Conservation (phyloP, 2,888 invertebrate species). For the Drosophila suboccidentalis region DNA sequence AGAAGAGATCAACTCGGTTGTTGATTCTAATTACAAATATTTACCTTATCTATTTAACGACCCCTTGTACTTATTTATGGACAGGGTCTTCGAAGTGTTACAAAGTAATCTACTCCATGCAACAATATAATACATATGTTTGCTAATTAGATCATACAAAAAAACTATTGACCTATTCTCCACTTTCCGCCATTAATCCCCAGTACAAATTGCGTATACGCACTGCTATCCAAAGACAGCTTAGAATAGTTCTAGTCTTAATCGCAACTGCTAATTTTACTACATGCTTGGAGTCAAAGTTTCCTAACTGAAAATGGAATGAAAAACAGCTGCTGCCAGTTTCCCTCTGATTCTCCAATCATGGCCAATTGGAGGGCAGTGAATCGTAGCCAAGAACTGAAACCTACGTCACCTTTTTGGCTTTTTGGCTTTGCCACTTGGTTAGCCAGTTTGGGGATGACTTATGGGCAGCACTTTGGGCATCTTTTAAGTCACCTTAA, state of each 20-base stretch:
- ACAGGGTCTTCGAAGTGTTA: too few species aligned
- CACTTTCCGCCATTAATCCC: neutral
- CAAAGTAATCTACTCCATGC: neutral
- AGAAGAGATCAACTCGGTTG: too few species aligned
- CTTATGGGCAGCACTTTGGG: constrained; percentile 59
- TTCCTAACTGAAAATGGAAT: neutral
- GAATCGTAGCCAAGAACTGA: constrained; percentile 19
- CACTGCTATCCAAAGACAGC: neutral
- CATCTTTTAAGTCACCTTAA: constrained; percentile 63
- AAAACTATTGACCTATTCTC: neutral
- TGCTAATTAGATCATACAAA: constrained; percentile 2
- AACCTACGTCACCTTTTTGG: constrained; percentile 34
- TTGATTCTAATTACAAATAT: too few species aligned
- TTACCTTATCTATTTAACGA: too few species aligned
- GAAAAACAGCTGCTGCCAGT: constrained; percentile 4
- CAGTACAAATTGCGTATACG: constrained; percentile 18
- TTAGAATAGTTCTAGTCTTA: constrained; percentile 1
- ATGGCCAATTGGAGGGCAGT: constrained; percentile 23
- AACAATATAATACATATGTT: neutral
- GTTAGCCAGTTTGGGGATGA: constrained; percentile 62
- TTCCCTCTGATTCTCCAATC: neutral
- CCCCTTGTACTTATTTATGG: too few species aligned
- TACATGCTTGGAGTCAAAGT: constrained; percentile 1
- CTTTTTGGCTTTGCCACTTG: constrained; percentile 31
- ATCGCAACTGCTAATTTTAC: constrained; percentile 26